Evolutionary conservation across 2,797 vertebrate species (phyloP).

Genomic region (Ctenosaura bakeri): DNA sequence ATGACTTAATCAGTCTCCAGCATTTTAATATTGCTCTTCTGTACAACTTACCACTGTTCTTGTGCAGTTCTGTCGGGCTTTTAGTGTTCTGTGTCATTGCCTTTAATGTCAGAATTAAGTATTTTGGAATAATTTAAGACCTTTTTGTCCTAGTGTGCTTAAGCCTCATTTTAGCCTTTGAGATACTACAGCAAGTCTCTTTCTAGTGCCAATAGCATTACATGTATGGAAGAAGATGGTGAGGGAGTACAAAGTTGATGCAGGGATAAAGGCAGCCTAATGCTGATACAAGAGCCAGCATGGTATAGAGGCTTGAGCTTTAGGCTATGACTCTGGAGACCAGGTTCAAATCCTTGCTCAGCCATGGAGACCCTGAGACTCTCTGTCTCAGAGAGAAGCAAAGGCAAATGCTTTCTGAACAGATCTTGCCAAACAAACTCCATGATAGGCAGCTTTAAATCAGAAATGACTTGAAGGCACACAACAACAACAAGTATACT

Average conservation of each 20-base stretch:
- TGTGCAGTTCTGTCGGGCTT: background rate
- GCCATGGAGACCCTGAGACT: no score
- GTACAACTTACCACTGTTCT: background rate
- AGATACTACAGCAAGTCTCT: background rate
- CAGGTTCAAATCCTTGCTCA: no score
- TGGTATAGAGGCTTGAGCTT: no score
- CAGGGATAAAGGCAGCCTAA: background rate
- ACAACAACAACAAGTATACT: no score
- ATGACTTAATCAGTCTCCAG: constrained; percentile 44
- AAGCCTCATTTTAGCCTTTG: background rate
- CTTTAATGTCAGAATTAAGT: background rate
- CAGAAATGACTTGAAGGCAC: no score
- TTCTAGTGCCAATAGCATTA: background rate
- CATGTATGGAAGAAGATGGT: background rate
- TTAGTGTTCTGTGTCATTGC: background rate
- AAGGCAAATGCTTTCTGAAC: no score
- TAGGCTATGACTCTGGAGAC: no score
- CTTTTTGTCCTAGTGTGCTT: background rate
- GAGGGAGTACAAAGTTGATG: background rate
- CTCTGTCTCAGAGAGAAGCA: no score
- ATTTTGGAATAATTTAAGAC: background rate
- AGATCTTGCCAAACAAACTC: no score
- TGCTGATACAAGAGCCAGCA: no score
- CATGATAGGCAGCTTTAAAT: no score
- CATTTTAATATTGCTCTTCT: constrained; percentile 66